These are phyloP conservation scores for Erynnis tages DNA, from an alignment of 2,888 invertebrate genomes.

Conservation along the genomic window DNA sequence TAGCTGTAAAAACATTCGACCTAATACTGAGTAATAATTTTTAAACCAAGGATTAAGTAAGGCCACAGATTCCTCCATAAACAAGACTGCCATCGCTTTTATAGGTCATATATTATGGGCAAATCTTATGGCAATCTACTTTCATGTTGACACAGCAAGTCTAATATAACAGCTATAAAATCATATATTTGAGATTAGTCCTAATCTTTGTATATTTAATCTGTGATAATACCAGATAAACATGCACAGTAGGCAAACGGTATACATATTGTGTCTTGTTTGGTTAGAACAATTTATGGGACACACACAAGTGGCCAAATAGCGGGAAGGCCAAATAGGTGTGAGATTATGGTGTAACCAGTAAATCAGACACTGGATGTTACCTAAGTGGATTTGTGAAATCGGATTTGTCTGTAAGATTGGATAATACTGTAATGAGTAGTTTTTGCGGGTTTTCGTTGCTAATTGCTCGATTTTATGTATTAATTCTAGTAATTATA, in stretches of 20 bases:
- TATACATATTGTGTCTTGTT: slow-evolving; percentile 20
- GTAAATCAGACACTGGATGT: background rate
- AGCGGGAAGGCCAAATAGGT: background rate
- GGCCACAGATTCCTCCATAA: background rate
- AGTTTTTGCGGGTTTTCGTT: background rate
- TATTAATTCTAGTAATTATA: too few species aligned
- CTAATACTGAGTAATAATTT: too few species aligned
- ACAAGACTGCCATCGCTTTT: background rate
- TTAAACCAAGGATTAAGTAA: too few species aligned
- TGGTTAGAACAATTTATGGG: slow-evolving; percentile 19
- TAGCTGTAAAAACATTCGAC: too few species aligned
- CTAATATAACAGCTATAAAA: slow-evolving; percentile 1
- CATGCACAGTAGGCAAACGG: slow-evolving; percentile 13
- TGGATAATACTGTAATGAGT: background rate
- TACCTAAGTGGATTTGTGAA: too few species aligned
- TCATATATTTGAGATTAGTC: background rate
- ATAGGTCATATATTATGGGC: background rate
- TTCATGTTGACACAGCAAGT: background rate
- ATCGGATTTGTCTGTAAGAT: background rate
- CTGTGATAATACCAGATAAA: slow-evolving; percentile 8
- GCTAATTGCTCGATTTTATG: too few species aligned
- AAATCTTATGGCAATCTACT: background rate
- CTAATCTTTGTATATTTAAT: slow-evolving; percentile 13
- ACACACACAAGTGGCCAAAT: slow-evolving; percentile 11
- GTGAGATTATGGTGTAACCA: slow-evolving; percentile 1